These are phyloP conservation scores for Karalla daura DNA, from an alignment of 2,797 vertebrate species.

Conservation along the genomic window DNA sequence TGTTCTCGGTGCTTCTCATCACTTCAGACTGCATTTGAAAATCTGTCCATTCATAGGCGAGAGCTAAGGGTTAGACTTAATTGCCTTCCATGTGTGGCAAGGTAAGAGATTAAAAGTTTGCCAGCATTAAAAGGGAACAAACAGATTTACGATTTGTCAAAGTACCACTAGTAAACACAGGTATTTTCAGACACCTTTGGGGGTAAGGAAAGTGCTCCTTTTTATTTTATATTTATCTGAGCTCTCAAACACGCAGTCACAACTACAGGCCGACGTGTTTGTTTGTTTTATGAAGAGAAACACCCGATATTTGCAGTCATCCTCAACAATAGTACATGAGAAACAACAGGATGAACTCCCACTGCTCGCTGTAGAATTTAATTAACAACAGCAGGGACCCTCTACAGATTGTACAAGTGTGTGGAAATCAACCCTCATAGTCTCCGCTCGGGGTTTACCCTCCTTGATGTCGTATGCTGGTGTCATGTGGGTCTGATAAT, in stretches of 20 bases:
- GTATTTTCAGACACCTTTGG: conserved; percentile 10
- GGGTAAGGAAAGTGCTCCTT: conserved; percentile 13
- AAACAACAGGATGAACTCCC: conserved; percentile 54
- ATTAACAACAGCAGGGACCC: conserved; percentile 68
- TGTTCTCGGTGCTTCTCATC: conserved; percentile 74
- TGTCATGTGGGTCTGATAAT: conserved; percentile 56
- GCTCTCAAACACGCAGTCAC: conserved; percentile 9
- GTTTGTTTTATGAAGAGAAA: conserved; percentile 43
- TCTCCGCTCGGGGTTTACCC: conserved; percentile 51
- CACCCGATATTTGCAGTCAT: conserved; percentile 41
- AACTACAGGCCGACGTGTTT: conserved; percentile 3
- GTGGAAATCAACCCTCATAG: conserved; percentile 39
- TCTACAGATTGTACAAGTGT: conserved; percentile 14
- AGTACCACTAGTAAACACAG: conserved; percentile 16
- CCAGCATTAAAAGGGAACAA: conserved; percentile 39
- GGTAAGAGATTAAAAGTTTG: conserved; percentile 65
- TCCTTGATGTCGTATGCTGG: conserved; percentile 26
- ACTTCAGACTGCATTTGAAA: conserved; percentile 71
- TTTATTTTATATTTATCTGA: conserved; percentile 13
- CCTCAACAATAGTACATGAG: conserved; percentile 14
- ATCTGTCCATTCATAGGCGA: conserved; percentile 63
- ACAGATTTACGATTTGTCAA: conserved; percentile 50
- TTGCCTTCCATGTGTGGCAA: conserved; percentile 57
- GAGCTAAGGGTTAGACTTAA: conserved; percentile 53
- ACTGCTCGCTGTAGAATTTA: conserved; percentile 56